Percentiles rank a stretch among this genome's conserved stretches.
These are phyloP conservation scores for Nasua narica DNA, from an alignment of 2,797 vertebrate genomes.

Conservation along the genomic window DNA sequence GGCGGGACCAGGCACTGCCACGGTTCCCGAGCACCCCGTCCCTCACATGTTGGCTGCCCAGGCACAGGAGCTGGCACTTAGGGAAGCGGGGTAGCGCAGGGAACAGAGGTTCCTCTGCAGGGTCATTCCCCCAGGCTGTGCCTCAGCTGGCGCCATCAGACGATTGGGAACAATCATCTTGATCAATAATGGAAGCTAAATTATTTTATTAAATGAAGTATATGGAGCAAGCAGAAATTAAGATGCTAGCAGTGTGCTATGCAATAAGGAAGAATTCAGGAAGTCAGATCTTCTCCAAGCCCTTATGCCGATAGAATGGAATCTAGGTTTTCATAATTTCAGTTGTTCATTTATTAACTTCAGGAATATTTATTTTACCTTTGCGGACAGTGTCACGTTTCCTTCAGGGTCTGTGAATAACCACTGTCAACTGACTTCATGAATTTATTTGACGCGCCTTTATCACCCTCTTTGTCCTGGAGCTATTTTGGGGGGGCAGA, in stretches of 20 bases:
- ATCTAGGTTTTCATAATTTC: not conserved
- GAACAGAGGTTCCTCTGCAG: not conserved
- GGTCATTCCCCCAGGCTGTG: not conserved
- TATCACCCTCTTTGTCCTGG: not conserved
- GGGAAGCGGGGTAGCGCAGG: not conserved
- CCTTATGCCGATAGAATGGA: not conserved
- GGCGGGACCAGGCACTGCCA: fast-evolving
- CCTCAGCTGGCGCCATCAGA: not conserved
- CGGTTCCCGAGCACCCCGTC: not conserved
- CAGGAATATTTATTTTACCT: not conserved
- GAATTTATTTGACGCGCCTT: not conserved
- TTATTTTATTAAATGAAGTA: not conserved
- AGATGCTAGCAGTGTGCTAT: not conserved
- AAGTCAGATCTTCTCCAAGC: not conserved
- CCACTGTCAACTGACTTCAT: not conserved
- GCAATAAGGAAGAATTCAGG: not conserved
- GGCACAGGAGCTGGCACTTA: not conserved
- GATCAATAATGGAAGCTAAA: not conserved
- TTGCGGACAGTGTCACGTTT: not conserved
- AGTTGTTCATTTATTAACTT: not conserved
- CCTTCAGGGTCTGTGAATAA: not conserved
- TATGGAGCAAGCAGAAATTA: not conserved
- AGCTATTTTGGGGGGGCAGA: not conserved
- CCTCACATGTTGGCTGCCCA: not conserved
- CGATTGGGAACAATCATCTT: not conserved